These are phyloP conservation scores for Propithecus coquereli DNA, from an alignment of 2,113 vertebrate genomes.

Conservation along the genomic window DNA sequence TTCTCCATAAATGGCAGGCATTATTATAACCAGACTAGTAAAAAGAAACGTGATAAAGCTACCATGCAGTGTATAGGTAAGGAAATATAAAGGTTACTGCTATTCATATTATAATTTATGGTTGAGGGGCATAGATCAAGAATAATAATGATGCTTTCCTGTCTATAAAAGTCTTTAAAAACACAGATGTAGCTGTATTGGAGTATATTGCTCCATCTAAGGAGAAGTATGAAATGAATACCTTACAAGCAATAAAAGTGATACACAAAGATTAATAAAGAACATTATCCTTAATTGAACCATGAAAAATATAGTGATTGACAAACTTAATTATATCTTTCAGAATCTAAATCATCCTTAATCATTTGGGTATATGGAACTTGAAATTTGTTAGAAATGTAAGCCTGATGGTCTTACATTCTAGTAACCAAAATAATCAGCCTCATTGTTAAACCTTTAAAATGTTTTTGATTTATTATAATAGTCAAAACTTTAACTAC, in stretches of 20 bases:
- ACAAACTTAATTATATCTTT: background rate
- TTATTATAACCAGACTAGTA: constrained; percentile 45
- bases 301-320: background rate
- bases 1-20: constrained; percentile 53
- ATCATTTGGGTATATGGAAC: background rate
- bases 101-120: constrained; percentile 61
- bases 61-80: background rate
- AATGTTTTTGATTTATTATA: background rate
- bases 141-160: constrained; percentile 48
- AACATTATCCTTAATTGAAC: background rate
- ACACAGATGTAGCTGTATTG: background rate
- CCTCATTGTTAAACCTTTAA: background rate
- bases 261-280: constrained; percentile 12
- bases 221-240: constrained; percentile 16
- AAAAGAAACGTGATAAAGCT: constrained; percentile 43
- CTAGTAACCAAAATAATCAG: background rate
- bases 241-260: constrained; percentile 29
- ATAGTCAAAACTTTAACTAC: background rate
- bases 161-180: constrained; percentile 3
- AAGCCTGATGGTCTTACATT: background rate
- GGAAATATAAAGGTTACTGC: constrained; percentile 49
- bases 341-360: background rate
- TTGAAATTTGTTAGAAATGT: constrained; percentile 15
- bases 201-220: constrained; percentile 10
- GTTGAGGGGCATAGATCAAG: constrained; percentile 39